Evolutionary conservation across 1,140 invertebrate species (phyloP), one percentile per base, ranked within the genome.

Genomic region (Hyposmocoma kahamanoa): DNA sequence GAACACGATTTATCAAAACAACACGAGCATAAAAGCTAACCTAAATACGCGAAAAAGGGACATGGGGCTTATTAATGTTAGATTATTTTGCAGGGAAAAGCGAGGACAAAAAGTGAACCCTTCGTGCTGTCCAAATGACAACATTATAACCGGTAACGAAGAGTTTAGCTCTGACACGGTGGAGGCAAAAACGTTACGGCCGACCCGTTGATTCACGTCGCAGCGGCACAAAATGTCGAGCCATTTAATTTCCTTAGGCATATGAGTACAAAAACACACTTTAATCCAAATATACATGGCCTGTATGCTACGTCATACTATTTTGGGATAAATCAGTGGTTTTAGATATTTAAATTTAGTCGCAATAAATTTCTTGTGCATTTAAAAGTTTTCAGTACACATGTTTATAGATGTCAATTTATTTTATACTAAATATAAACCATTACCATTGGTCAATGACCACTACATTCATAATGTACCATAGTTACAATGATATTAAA

Each of bases 61-160:
- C 54, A 59, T 58, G 63, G 62, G 57, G 60, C 67, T 69, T 67
- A 70, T 73, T 70, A 72, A 72, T 68, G 70, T 72, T 62, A 65
- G 59, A 75, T 71, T 77, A 74, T 70, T 68, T 62, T 62, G 60
- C 46, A 64, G 52, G 57, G 66, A 73, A 72, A 78, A 69, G 44
- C 42, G 38, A 28, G 48, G 34, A 41, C 50, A 63, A 74, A 71
- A 69, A 60, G 49, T 62, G 50, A 61, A 62, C 70, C 55, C 62
- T 58, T 56, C 56, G 50, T 53, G 50, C 59, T 60, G 56, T 65
- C 64, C 56, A 53, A 72, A 74, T 77, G 69, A 67, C 58, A 63
- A 59, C 45, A 74, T 73, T 69, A 74, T 70, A 70, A 64, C 57
- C 59, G 54, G 46, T 56, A 52, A 51, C 43, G 52, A 42, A 47